Percentiles rank a stretch among this genome's conserved stretches.
Conservation (phyloP, 2,797 vertebrate genomes). For the Sibirionetta formosa region DNA sequence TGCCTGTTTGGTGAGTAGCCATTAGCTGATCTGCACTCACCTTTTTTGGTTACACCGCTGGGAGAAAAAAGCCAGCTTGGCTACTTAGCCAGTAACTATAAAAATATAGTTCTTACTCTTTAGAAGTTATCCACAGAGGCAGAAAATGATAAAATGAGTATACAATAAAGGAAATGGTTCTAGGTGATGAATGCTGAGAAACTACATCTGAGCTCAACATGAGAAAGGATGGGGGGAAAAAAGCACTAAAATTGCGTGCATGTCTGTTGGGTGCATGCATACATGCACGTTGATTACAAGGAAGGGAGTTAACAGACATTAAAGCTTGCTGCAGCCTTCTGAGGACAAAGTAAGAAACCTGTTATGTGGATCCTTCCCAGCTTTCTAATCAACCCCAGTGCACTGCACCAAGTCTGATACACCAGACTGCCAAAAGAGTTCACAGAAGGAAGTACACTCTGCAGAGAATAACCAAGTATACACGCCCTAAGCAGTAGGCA, state of each 20-base stretch:
- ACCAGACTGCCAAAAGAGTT: background rate
- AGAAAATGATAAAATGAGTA: background rate
- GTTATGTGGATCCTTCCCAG: background rate
- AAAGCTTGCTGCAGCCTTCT: background rate
- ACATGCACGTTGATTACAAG: background rate
- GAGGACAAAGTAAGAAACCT: background rate
- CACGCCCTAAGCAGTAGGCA: background rate
- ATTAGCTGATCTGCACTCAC: background rate
- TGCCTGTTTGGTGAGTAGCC: background rate
- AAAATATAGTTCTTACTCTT: background rate
- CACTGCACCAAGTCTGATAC: background rate
- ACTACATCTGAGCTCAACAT: background rate
- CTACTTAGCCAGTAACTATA: background rate
- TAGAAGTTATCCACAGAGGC: background rate
- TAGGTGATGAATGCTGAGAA: background rate
- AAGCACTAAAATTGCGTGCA: rapidly evolving
- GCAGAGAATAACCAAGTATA: background rate
- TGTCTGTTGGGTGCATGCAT: background rate
- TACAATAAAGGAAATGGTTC: background rate
- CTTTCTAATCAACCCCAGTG: background rate
- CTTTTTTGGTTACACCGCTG: background rate
- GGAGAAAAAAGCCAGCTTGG: background rate
- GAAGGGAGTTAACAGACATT: background rate
- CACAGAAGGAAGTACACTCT: background rate
- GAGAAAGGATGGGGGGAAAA: background rate